Conservation (phyloP, 1,140 invertebrate species). For the Saccostrea cuccullata region DNA sequence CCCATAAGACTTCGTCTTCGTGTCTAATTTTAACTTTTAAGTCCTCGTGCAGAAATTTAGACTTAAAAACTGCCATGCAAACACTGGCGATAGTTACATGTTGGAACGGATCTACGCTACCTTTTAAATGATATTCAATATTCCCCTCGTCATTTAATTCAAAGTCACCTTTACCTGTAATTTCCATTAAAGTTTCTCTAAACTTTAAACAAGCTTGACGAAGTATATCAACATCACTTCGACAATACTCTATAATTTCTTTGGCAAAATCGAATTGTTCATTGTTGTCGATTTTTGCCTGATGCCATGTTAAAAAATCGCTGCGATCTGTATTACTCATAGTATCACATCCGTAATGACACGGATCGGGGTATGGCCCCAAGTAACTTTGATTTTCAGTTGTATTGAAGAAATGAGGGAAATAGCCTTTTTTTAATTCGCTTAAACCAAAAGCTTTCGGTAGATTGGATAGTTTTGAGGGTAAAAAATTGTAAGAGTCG, state of each 20-base stretch:
- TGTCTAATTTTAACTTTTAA: background rate
- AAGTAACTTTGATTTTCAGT: conserved; percentile 5
- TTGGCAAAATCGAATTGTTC: conserved; percentile 52
- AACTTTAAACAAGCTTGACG: conserved; percentile 51
- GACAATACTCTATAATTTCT: conserved; percentile 54
- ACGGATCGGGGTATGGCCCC: background rate
- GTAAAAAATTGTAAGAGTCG: conserved; percentile 40
- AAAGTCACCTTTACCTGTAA: conserved; percentile 24
- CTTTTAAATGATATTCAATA: conserved; percentile 2
- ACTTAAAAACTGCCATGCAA: conserved; percentile 29
- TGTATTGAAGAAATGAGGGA: conserved; percentile 44
- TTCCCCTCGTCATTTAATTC: conserved; percentile 41
- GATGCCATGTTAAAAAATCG: conserved; percentile 39
- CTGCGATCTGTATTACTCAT: conserved; percentile 33
- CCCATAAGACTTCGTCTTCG: background rate
- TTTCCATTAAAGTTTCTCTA: conserved; percentile 40
- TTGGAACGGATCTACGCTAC: conserved; percentile 37
- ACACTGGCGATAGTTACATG: conserved; percentile 22
- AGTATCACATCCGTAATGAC: conserved; percentile 31
- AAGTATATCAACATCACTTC: conserved; percentile 58
- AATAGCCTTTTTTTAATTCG: conserved; percentile 47
- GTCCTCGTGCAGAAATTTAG: conserved; percentile 12
- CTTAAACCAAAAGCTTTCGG: conserved; percentile 42
- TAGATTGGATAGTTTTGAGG: conserved; percentile 30
- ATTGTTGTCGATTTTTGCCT: conserved; percentile 40